A percentile compares a stretch with the other conserved stretches of the same genome.
Conservation (phyloP, 2,797 vertebrate species). For the Sardinella longiceps region DNA sequence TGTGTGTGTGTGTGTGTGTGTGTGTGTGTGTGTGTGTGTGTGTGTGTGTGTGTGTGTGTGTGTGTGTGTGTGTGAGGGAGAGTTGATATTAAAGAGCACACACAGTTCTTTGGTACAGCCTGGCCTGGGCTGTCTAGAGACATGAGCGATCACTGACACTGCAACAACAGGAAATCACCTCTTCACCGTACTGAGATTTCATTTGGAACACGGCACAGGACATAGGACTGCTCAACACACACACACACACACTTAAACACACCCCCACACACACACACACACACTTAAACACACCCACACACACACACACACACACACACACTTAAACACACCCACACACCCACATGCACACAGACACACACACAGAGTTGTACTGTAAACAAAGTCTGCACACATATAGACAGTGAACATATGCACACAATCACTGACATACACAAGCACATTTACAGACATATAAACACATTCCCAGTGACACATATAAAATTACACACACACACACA, state of each 20-base stretch:
- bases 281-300: too few species aligned
- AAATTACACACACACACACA: not conserved
- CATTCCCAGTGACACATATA: not conserved
- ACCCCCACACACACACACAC: not conserved
- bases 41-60: constrained; percentile 41
- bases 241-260: not conserved
- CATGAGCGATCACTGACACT: constrained; percentile 26
- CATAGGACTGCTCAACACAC: not conserved
- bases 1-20: too few species aligned
- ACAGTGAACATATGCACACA: not conserved
- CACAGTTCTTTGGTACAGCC: constrained; percentile 26
- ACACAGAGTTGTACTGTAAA: too few species aligned
- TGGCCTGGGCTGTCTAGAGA: constrained; percentile 34
- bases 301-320: not conserved
- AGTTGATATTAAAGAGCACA: not conserved
- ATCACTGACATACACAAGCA: not conserved
- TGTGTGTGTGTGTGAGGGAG: not conserved
- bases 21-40: constrained; percentile 49
- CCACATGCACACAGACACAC: not conserved
- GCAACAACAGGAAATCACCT: constrained; percentile 38
- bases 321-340: constrained; percentile 26
- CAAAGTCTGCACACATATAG: not conserved
- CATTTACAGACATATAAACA: constrained; percentile 14
- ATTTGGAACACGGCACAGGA: not conserved
- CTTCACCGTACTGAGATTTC: constrained; percentile 13